These are phyloP conservation scores for Anisognathus igniventris DNA, from an alignment of 2,797 vertebrate species.

Conservation along the genomic window DNA sequence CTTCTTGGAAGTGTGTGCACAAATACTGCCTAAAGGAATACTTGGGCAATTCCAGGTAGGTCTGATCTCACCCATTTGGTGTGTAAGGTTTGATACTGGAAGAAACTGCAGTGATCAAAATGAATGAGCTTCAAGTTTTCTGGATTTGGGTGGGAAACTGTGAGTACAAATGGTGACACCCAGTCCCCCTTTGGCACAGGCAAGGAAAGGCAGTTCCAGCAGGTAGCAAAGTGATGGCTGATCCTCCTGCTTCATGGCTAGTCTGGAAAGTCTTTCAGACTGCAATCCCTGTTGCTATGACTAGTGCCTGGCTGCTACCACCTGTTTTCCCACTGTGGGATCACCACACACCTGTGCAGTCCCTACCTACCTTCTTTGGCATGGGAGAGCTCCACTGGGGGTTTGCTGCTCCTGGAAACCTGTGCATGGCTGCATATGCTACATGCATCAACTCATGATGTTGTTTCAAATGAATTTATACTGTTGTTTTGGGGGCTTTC, in stretches of 20 bases:
- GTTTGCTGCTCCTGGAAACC: background rate
- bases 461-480: background rate
- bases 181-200: accelerated
- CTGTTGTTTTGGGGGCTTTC: background rate
- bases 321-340: accelerated
- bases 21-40: background rate
- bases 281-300: background rate
- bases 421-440: accelerated
- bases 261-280: background rate
- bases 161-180: accelerated
- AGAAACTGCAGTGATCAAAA: background rate
- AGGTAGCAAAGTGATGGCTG: background rate
- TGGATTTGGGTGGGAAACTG: background rate
- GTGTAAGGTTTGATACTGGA: background rate
- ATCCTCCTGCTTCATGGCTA: background rate
- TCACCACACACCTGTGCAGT: accelerated
- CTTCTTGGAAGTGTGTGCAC: background rate
- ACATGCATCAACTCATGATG: background rate
- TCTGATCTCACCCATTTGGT: background rate
- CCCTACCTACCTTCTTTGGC: background rate
- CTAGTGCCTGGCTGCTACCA: background rate
- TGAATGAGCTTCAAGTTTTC: background rate
- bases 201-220: background rate
- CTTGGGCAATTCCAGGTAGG: background rate
- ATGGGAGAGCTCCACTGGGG: background rate